Conservation (phyloP, 2,797 vertebrate species). For the Synanceia verrucosa region DNA sequence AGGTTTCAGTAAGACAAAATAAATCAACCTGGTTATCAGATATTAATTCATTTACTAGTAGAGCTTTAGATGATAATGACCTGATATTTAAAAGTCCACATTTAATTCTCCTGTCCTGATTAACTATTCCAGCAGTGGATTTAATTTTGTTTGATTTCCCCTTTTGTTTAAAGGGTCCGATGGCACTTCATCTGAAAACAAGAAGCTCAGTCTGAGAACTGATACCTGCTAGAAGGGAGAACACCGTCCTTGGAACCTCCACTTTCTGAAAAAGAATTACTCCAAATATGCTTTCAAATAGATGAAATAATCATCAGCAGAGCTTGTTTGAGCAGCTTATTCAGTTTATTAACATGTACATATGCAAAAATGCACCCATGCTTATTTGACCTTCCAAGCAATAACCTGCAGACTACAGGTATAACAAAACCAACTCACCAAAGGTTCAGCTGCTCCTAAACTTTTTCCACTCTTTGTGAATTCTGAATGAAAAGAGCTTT, state of each 20-base stretch:
- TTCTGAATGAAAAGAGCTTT: slow-evolving; percentile 19
- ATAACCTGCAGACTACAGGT: slow-evolving; percentile 12
- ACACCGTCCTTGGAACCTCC: background rate
- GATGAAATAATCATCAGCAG: background rate
- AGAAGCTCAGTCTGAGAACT: background rate
- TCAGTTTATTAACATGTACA: slow-evolving; percentile 13
- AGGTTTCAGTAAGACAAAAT: no score
- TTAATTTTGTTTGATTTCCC: no score
- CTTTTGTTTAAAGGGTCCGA: no score
- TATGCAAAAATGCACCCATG: background rate
- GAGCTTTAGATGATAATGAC: no score
- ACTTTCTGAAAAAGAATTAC: background rate
- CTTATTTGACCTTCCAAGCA: slow-evolving; percentile 13
- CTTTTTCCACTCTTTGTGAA: slow-evolving; percentile 9
- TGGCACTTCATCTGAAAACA: background rate
- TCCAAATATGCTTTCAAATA: background rate
- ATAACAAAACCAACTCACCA: background rate
- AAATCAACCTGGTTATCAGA: no score
- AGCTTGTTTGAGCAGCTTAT: background rate
- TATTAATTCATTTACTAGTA: no score
- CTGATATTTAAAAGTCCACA: no score
- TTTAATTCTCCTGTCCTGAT: no score
- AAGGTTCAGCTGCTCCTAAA: slow-evolving; percentile 22
- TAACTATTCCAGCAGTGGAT: no score
- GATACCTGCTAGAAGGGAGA: background rate